phyloP scores from a whole-genome alignment of 2,888 invertebrate genomes.

The Eledona agricola region DNA sequence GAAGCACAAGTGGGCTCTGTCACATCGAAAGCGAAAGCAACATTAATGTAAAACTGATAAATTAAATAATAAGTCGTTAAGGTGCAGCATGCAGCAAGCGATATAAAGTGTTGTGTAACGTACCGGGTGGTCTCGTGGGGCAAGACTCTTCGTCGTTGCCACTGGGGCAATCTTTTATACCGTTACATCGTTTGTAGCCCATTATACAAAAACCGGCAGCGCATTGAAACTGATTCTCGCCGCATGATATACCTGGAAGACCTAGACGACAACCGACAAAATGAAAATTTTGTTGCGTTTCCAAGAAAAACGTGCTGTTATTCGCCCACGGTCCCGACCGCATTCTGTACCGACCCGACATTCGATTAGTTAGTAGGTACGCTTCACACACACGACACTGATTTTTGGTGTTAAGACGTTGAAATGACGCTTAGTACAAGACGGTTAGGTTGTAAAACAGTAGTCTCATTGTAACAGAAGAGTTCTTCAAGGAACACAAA shows the following conservation, averaged over 20 bases:
- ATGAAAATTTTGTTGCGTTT: constrained; percentile 9
- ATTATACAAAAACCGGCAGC: constrained; percentile 71
- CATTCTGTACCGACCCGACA: too few species aligned
- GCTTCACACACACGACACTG: too few species aligned
- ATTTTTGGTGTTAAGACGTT: too few species aligned
- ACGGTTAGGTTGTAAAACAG: constrained; percentile 11
- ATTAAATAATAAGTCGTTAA: too few species aligned
- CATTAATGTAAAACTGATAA: too few species aligned
- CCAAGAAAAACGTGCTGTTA: constrained; percentile 27
- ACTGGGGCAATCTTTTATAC: constrained; percentile 61
- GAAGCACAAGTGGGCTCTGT: constrained; percentile 63
- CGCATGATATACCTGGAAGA: constrained; percentile 43
- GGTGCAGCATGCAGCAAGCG: constrained; percentile 26
- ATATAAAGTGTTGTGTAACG: constrained; percentile 26
- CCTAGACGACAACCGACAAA: constrained; percentile 29
- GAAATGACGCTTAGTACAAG: constrained; percentile 19
- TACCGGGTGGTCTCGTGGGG: constrained; percentile 45
- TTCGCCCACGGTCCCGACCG: too few species aligned
- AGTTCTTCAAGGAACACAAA: constrained; percentile 20
- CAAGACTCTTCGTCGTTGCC: constrained; percentile 61
- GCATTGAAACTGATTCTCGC: constrained; percentile 66
- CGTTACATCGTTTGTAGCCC: constrained; percentile 64
- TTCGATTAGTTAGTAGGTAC: too few species aligned
- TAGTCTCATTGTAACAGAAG: constrained; percentile 27
- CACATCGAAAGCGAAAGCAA: constrained; percentile 45